These are phyloP conservation scores for Puffinus mauretanicus DNA, from an alignment of 2,113 vertebrate genomes.

Conservation along the genomic window DNA sequence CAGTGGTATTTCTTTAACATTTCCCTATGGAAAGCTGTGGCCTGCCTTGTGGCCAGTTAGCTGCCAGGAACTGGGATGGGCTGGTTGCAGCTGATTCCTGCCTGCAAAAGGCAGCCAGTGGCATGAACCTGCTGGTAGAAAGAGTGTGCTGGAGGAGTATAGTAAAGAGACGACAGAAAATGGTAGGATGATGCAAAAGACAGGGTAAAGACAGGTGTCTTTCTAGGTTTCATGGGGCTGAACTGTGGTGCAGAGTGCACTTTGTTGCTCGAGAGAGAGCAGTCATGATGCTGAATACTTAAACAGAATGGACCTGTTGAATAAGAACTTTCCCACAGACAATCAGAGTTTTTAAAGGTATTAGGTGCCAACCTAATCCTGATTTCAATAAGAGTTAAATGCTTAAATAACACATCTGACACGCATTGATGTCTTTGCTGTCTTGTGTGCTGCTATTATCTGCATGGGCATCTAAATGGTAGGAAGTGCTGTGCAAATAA, in stretches of 20 bases:
- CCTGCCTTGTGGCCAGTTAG: neutral
- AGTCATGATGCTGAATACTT: neutral
- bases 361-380: neutral
- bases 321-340: neutral
- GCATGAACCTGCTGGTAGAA: neutral
- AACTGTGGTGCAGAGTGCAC: neutral
- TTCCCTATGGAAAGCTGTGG: neutral
- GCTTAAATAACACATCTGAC: neutral
- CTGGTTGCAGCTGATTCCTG: neutral
- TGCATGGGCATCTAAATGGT: neutral
- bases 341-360: neutral
- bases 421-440: neutral
- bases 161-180: neutral
- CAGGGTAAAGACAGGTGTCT: neutral
- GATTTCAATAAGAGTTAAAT: neutral
- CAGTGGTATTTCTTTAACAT: neutral
- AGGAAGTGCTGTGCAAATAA: conserved; percentile 36
- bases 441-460: conserved; percentile 13
- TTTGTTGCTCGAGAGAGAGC: neutral
- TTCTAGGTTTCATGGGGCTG: neutral
- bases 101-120: neutral
- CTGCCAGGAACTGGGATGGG: neutral
- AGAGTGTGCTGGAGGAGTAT: neutral
- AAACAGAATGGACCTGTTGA: neutral
- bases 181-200: neutral